These are phyloP conservation scores for Chydorus sphaericus DNA, from an alignment of 2,888 invertebrate genomes.

Conservation along the genomic window DNA sequence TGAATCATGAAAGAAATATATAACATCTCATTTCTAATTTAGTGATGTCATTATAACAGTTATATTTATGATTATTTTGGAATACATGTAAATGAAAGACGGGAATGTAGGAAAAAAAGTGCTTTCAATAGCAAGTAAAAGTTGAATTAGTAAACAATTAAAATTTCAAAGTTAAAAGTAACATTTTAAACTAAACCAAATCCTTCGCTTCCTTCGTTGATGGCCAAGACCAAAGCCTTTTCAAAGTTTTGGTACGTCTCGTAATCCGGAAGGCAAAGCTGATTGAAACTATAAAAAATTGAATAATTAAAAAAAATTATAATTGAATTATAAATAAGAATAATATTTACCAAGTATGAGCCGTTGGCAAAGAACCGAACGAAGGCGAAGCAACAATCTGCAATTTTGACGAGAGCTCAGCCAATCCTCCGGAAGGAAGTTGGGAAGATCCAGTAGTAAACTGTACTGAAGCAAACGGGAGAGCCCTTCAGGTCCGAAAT, in stretches of 20 bases:
- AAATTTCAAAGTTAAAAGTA: too few species aligned
- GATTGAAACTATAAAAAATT: constrained; percentile 63
- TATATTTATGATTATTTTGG: too few species aligned
- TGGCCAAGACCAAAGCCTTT: constrained; percentile 72
- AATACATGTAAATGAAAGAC: too few species aligned
- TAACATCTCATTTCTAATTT: too few species aligned
- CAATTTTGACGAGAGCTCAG: constrained; percentile 76
- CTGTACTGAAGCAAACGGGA: constrained; percentile 76
- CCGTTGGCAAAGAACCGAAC: constrained; percentile 79
- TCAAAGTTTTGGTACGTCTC: constrained; percentile 87
- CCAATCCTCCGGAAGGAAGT: constrained; percentile 78
- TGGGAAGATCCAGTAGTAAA: constrained; percentile 88
- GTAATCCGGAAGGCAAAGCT: constrained; percentile 86
- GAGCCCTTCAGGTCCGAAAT: constrained; percentile 83
- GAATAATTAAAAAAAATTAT: too few species aligned
- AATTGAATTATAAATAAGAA: neutral
- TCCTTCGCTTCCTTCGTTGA: constrained; percentile 90
- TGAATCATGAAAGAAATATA: too few species aligned
- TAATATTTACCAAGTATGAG: constrained; percentile 68
- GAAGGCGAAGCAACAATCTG: constrained; percentile 82
- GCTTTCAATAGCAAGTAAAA: too few species aligned
- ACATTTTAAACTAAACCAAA: constrained; percentile 47
- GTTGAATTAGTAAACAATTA: too few species aligned
- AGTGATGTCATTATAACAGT: too few species aligned
- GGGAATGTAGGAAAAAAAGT: too few species aligned